Conservation (phyloP, 2,888 invertebrate species). For the Protonemura montana region DNA sequence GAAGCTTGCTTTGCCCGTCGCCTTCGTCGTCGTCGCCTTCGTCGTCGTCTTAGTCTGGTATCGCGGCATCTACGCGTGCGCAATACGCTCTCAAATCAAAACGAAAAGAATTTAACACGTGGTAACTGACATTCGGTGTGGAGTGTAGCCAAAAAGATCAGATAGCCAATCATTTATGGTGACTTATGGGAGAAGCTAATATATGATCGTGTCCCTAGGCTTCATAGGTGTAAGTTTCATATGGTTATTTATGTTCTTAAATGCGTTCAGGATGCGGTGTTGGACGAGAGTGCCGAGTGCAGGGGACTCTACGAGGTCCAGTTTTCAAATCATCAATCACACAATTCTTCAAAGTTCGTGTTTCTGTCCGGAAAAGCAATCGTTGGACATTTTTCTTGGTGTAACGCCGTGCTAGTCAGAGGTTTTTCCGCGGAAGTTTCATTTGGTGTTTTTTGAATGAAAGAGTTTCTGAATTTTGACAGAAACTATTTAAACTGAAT, state of each 20-base stretch:
- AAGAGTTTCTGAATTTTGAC: too few relatives aligned
- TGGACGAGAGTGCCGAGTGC: neutral
- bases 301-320: too few relatives aligned
- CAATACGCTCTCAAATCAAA: too few relatives aligned
- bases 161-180: conserved; percentile 38
- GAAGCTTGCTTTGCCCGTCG: neutral
- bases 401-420: too few relatives aligned
- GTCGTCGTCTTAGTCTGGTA: neutral
- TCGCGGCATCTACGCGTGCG: too few relatives aligned
- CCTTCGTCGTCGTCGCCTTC: neutral
- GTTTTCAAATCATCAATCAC: too few relatives aligned
- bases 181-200: conserved; percentile 25
- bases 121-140: neutral
- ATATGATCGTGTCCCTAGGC: conserved; percentile 26
- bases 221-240: conserved; percentile 27
- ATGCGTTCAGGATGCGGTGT: neutral
- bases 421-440: too few relatives aligned
- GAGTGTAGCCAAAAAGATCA: conserved; percentile 29
- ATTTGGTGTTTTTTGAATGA: too few relatives aligned
- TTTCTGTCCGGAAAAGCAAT: too few relatives aligned
- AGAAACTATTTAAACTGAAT: too few relatives aligned
- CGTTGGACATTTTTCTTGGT: too few relatives aligned
- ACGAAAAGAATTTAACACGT: neutral
- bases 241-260: conserved; percentile 20
- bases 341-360: too few relatives aligned